A percentile compares a stretch with the other conserved stretches of the same genome.
Conservation (phyloP, 2,797 vertebrate species). For the Halcyon chelicuti region DNA sequence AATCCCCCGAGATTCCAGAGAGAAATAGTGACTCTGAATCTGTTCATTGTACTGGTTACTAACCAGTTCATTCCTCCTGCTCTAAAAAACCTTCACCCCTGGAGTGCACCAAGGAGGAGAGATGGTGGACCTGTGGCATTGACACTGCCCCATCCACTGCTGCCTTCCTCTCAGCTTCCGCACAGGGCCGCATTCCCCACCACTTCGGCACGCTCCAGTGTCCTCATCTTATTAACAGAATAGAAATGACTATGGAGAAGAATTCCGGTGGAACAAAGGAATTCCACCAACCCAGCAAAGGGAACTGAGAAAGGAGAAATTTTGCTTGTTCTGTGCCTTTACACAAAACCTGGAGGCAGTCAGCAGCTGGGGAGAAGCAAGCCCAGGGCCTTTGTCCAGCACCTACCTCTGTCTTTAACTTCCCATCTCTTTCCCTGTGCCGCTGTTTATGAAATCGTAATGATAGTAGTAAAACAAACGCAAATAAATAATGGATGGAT, state of each 20-base stretch:
- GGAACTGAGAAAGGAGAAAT: neutral
- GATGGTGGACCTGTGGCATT: rapidly evolving
- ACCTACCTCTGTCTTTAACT: neutral
- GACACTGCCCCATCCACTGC: neutral
- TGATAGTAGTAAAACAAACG: constrained; percentile 23
- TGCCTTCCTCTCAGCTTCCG: neutral
- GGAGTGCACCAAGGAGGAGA: neutral
- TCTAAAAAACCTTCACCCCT: neutral
- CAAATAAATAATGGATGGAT: constrained; percentile 64
- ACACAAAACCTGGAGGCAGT: neutral
- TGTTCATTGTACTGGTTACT: neutral
- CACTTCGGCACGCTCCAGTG: rapidly evolving
- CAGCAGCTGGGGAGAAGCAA: neutral
- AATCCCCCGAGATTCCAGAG: neutral
- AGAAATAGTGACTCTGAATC: neutral
- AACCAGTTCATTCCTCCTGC: neutral
- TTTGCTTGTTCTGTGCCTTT: neutral
- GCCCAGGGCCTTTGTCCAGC: neutral
- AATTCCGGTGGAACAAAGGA: neutral
- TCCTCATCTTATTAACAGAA: neutral
- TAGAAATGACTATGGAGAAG: neutral
- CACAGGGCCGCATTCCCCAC: neutral
- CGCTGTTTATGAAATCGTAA: constrained; percentile 58
- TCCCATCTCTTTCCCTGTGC: neutral
- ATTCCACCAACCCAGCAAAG: neutral